Conservation (phyloP, 1,140 invertebrate genomes). For the Ectropis grisescens region DNA sequence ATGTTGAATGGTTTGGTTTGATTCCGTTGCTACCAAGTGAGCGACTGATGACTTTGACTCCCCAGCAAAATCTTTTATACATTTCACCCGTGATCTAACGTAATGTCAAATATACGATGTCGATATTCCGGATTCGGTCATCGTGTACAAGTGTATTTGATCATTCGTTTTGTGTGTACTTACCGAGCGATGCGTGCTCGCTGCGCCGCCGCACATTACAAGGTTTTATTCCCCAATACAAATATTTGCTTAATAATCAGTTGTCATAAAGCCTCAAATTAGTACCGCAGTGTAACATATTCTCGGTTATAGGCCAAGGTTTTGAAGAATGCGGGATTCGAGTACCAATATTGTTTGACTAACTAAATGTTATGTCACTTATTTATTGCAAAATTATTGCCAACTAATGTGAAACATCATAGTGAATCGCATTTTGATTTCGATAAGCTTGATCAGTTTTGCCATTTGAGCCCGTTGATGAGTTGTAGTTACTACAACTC, state of each 20-base stretch:
- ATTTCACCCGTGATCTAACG: slow-evolving; percentile 46
- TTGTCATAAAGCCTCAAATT: slow-evolving; percentile 35
- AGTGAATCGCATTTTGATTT: no score
- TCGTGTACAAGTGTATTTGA: slow-evolving; percentile 16
- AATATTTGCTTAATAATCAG: slow-evolving; percentile 37
- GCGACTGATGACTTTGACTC: slow-evolving; percentile 46
- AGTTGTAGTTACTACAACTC: no score
- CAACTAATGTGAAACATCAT: no score
- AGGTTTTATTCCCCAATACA: slow-evolving; percentile 27
- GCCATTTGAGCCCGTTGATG: no score
- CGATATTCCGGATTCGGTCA: slow-evolving; percentile 42
- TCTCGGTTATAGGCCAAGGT: slow-evolving; percentile 11
- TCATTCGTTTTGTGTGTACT: slow-evolving; percentile 17
- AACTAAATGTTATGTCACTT: no score
- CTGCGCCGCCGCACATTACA: slow-evolving; percentile 18
- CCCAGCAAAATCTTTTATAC: slow-evolving; percentile 59
- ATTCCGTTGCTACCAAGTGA: slow-evolving; percentile 34
- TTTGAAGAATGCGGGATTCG: no score
- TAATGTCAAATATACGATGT: slow-evolving; percentile 47
- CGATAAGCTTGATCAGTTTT: no score
- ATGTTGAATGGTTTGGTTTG: slow-evolving; percentile 45
- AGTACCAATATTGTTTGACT: no score
- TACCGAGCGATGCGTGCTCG: slow-evolving; percentile 14
- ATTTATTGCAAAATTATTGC: no score
- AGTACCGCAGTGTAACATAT: slow-evolving; percentile 6